These are phyloP conservation scores for Pheosia gnoma DNA, from an alignment of 2,888 invertebrate genomes.

Conservation along the genomic window DNA sequence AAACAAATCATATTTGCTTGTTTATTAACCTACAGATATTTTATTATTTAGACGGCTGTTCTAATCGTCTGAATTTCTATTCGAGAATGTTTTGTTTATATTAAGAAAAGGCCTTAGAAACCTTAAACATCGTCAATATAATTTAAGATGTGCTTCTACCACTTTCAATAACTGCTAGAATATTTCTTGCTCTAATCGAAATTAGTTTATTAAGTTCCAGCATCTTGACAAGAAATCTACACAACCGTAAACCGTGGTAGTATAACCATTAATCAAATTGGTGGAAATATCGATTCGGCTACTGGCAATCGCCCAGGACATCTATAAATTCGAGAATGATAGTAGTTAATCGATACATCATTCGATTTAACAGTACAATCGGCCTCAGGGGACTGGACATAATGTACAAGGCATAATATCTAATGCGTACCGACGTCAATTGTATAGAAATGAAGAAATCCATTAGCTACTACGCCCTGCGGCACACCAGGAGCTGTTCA, in stretches of 20 bases:
- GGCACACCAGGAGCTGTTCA: constrained; percentile 31
- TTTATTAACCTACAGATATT: neutral
- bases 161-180: no score
- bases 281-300: neutral
- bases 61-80: no score
- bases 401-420: constrained; percentile 45
- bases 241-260: no score
- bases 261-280: no score
- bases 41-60: no score
- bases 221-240: no score
- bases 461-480: constrained; percentile 42
- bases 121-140: no score
- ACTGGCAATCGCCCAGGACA: constrained; percentile 9
- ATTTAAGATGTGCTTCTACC: no score
- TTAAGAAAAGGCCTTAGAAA: no score
- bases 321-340: constrained; percentile 20
- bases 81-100: no score
- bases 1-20: constrained; percentile 7
- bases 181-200: no score
- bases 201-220: no score
- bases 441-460: constrained; percentile 54
- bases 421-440: constrained; percentile 37
- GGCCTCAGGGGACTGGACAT: constrained; percentile 40
- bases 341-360: constrained; percentile 35
- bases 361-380: constrained; percentile 34